These are phyloP conservation scores for Samia ricini DNA, from an alignment of 1,140 invertebrate species.

Conservation along the genomic window DNA sequence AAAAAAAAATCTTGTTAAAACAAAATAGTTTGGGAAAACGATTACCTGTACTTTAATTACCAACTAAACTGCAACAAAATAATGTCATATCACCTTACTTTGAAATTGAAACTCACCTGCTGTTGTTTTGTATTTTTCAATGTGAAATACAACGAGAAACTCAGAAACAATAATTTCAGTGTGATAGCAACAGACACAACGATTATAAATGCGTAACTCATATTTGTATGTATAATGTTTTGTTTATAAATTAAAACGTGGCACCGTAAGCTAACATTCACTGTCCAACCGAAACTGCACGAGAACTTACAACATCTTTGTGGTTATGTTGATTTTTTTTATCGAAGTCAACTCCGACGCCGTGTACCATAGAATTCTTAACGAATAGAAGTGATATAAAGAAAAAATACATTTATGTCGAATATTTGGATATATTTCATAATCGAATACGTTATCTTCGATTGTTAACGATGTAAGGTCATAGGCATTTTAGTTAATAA, in stretches of 20 bases:
- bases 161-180: slow-evolving; percentile 52
- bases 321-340: slow-evolving; percentile 45
- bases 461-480: too few relatives aligned
- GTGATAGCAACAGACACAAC: slow-evolving; percentile 54
- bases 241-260: neutral
- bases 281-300: slow-evolving; percentile 32
- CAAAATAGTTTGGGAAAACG: too few relatives aligned
- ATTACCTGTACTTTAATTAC: too few relatives aligned
- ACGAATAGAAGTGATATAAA: slow-evolving; percentile 16
- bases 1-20: too few relatives aligned
- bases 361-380: slow-evolving; percentile 9
- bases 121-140: slow-evolving; percentile 34
- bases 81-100: neutral
- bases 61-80: neutral
- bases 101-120: slow-evolving; percentile 30
- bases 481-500: too few relatives aligned
- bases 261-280: slow-evolving; percentile 10
- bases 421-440: too few relatives aligned
- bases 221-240: slow-evolving; percentile 10
- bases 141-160: slow-evolving; percentile 56
- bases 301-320: slow-evolving; percentile 31
- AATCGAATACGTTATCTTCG: too few relatives aligned
- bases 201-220: slow-evolving; percentile 54
- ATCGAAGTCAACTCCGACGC: slow-evolving; percentile 36
- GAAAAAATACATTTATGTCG: too few relatives aligned